Evolutionary conservation across 2,888 invertebrate genomes (phyloP).

Genomic region (Rotaria magnacalcarata): DNA sequence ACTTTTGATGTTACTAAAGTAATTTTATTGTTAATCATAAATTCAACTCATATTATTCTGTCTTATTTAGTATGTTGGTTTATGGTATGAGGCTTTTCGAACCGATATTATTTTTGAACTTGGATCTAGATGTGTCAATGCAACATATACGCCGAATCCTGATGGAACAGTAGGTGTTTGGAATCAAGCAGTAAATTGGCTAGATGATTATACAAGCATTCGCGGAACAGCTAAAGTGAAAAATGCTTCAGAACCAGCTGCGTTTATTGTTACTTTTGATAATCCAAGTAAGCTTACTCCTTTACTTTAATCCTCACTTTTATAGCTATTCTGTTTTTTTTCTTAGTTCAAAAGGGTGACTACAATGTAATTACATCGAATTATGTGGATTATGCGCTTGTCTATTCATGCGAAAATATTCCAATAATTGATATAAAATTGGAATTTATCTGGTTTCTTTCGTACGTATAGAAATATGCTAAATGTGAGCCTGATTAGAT

Average conservation of each 20-base stretch:
- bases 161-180: slow-evolving; percentile 47
- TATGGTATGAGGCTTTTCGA: slow-evolving; percentile 49
- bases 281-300: neutral
- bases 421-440: neutral
- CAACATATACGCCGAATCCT: slow-evolving; percentile 48
- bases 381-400: slow-evolving; percentile 37
- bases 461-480: neutral
- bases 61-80: slow-evolving; percentile 48
- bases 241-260: slow-evolving; percentile 40
- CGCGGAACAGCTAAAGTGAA: slow-evolving; percentile 36
- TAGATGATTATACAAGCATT: neutral
- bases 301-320: neutral
- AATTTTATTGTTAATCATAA: neutral
- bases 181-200: neutral
- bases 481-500: neutral
- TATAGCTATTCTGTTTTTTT: neutral
- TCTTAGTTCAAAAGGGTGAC: neutral
- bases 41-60: neutral
- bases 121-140: slow-evolving; percentile 47
- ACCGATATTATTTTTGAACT: slow-evolving; percentile 48
- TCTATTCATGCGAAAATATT: slow-evolving; percentile 29
- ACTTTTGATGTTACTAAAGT: neutral
- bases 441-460: slow-evolving; percentile 33
- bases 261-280: slow-evolving; percentile 39
- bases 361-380: slow-evolving; percentile 43